Evolutionary conservation across 2,797 vertebrate species (phyloP).

Genomic region (Aselliscus stoliczkanus): DNA sequence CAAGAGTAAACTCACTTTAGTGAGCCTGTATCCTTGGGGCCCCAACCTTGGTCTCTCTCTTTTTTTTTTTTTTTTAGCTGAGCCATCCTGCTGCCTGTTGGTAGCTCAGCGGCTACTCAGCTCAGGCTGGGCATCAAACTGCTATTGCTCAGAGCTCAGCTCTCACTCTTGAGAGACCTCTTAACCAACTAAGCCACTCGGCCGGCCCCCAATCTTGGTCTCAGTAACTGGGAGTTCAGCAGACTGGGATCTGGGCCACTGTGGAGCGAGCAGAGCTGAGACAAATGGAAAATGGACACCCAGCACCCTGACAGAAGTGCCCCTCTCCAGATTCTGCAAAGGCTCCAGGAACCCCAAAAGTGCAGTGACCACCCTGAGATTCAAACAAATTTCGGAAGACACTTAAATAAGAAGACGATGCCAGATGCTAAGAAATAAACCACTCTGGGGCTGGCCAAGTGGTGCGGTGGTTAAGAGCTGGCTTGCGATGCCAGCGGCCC

Average conservation of each 20-base stretch:
- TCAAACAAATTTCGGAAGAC: neutral
- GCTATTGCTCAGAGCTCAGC: no score
- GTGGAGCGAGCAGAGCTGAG: neutral
- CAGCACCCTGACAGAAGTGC: neutral
- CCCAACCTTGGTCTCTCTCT: neutral
- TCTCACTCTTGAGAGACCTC: no score
- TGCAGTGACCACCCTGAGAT: neutral
- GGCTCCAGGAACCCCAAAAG: neutral
- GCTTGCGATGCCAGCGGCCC: no score
- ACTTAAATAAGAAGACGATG: neutral
- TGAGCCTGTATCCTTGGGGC: rapidly evolving
- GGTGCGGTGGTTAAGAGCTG: no score
- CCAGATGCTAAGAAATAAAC: neutral
- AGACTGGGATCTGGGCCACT: neutral
- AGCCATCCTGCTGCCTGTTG: no score
- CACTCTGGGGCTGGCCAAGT: no score
- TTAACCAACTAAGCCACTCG: no score
- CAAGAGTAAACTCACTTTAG: neutral
- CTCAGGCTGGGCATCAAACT: no score
- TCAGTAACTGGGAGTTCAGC: neutral
- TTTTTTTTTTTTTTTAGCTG: no score
- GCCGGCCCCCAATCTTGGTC: neutral
- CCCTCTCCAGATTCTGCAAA: neutral
- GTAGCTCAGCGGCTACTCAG: no score
- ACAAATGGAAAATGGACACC: neutral